Base-by-base conservation (phyloP, 2,888 invertebrate genomes). In the Muschampia plurimacula region DNA sequence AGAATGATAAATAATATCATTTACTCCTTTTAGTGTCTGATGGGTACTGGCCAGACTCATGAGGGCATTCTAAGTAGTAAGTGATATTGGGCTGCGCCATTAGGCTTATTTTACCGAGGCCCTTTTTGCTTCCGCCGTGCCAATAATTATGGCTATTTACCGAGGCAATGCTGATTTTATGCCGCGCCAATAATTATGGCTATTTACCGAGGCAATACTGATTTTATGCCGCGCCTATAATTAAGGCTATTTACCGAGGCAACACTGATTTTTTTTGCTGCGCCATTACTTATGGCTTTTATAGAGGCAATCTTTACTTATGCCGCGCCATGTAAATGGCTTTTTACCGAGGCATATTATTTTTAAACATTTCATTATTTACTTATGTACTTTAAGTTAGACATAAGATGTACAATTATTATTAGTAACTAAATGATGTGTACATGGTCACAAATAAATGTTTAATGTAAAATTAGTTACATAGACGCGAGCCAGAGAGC, bases 51-150 rank as follows among this genome's bases (percentile, higher is more conserved):
- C 49, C 49, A 52, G 49, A 7, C 49, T 52, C 49, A 22, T 22
- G n/a, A n/a, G 10, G 49, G 10, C 49, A 52, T 52, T 52, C 49
- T n/a, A n/a, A 52, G 49, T 52, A 52, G n/a, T 52, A 52, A 52
- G 15, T 52, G n/a, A 52, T 15, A 15, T 52, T 52, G 49, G 49
- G 49, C 49, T 8, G 49, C n/a, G 49, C 49, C 49, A 52, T 12
- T 52, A 52, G n/a, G 49, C 49, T 6, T 52, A 52, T 52, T 52
- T 52, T 22, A 15, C n/a, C 49, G n/a, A 15, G 15, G 49, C 7
- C 49, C n/a, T n/a, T 52, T 52, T 52, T 52, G 6, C n/a, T 15
- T 10, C 15, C n/a, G 49, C 49, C 49, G 49, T n/a, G 49, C 49
- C 49, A 6, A n/a, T 49, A 15, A 2, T 15, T 52, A 15, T 52